phyloP scores from a whole-genome alignment of 2,797 vertebrate genomes.

The Masticophis lateralis region DNA sequence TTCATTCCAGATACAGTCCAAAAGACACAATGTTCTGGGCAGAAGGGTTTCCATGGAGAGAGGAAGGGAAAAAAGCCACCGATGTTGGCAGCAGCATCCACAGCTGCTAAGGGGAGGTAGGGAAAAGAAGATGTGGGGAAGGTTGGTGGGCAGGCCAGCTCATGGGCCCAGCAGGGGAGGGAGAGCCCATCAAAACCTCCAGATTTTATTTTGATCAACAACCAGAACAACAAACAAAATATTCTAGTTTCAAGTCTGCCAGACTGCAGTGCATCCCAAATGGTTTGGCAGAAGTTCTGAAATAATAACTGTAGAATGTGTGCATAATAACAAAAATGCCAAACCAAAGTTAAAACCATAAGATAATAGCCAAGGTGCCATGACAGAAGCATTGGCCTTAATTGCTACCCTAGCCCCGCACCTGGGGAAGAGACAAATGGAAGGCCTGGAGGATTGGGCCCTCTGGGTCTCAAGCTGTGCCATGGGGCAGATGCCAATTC shows the following conservation, averaged over 20 bases:
- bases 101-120: not conserved
- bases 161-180: not conserved
- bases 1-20: not conserved
- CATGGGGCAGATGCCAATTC: not conserved
- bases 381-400: not conserved
- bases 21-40: not conserved
- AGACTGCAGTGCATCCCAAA: not conserved
- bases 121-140: not conserved
- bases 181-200: not conserved
- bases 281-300: not conserved
- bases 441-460: not conserved
- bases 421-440: not conserved
- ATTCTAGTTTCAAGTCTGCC: not conserved
- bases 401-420: not conserved
- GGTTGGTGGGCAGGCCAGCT: not conserved
- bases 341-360: not conserved
- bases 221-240: not conserved
- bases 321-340: not conserved
- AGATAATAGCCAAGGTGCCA: not conserved
- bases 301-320: not conserved
- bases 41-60: not conserved
- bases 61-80: not conserved
- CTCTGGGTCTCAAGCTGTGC: not conserved
- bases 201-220: not conserved
- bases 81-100: not conserved